Evolutionary conservation across 2,113 vertebrate species (phyloP).

Genomic region (Rallus limicola): DNA sequence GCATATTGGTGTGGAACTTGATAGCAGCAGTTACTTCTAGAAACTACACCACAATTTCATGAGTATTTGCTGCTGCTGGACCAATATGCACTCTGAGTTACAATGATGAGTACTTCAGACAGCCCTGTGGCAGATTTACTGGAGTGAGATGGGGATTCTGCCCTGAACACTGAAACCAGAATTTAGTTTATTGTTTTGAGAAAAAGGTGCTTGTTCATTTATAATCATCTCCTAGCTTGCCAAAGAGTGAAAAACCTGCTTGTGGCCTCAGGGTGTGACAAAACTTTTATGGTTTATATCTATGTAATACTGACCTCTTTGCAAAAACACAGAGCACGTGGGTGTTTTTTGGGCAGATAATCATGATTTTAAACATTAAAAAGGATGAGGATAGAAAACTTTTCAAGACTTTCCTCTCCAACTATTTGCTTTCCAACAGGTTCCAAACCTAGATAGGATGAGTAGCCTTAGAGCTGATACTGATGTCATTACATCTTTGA

Average conservation of each 20-base stretch:
- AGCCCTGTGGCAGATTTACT: neutral
- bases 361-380: neutral
- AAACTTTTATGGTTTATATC: neutral
- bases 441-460: neutral
- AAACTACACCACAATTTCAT: neutral
- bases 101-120: accelerated
- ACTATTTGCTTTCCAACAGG: neutral
- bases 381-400: neutral
- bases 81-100: neutral
- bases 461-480: neutral
- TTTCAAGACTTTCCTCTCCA: neutral
- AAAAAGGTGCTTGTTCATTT: neutral
- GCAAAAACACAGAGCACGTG: neutral
- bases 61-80: neutral
- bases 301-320: neutral
- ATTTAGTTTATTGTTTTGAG: neutral
- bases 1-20: too few species aligned
- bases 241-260: neutral
- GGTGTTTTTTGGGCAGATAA: neutral
- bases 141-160: neutral
- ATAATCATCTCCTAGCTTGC: neutral
- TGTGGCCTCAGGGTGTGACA: neutral
- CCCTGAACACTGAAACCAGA: neutral
- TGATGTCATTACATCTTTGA: neutral
- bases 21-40: neutral